Percentiles rank a stretch among this genome's conserved stretches.
Conservation (phyloP, 2,888 invertebrate genomes). For the Cyclophora albipunctata region DNA sequence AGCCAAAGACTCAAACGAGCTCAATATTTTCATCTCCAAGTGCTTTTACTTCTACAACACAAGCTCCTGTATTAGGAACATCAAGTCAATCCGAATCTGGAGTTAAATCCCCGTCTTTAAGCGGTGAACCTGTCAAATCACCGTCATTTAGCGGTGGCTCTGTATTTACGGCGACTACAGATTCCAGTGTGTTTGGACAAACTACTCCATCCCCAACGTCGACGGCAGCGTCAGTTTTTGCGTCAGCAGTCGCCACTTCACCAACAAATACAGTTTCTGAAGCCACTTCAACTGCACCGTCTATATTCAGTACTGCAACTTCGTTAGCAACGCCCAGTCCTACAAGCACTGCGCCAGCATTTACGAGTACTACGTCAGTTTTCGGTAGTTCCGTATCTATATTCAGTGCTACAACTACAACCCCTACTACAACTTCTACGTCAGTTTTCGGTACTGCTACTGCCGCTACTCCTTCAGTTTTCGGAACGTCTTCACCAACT, state of each 20-base stretch:
- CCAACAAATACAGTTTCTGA: conserved; percentile 1
- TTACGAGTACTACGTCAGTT: conserved; percentile 4
- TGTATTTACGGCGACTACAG: conserved; percentile 14
- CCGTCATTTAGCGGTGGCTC: conserved; percentile 5
- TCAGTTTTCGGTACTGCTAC: neutral
- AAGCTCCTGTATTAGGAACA: conserved; percentile 10
- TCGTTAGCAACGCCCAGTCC: neutral
- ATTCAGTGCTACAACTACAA: neutral
- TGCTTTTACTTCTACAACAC: conserved; percentile 19
- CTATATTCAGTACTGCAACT: conserved; percentile 20
- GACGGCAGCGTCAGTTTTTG: neutral
- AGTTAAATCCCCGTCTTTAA: conserved; percentile 4
- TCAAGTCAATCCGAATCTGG: conserved; percentile 8
- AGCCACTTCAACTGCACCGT: conserved; percentile 16
- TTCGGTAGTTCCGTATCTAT: conserved; percentile 1
- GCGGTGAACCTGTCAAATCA: conserved; percentile 1
- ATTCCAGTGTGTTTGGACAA: conserved; percentile 7
- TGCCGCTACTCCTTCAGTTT: neutral
- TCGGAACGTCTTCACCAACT: conserved; percentile 7
- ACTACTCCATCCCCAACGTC: conserved; percentile 4
- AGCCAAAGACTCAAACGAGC: conserved; percentile 15
- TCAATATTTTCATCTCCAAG: conserved; percentile 22
- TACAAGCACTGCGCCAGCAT: neutral
- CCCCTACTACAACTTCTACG: neutral
- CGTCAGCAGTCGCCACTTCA: conserved; percentile 12